phyloP scores from a whole-genome alignment of 2,797 vertebrate genomes.

The Hoplostethus mediterraneus region DNA sequence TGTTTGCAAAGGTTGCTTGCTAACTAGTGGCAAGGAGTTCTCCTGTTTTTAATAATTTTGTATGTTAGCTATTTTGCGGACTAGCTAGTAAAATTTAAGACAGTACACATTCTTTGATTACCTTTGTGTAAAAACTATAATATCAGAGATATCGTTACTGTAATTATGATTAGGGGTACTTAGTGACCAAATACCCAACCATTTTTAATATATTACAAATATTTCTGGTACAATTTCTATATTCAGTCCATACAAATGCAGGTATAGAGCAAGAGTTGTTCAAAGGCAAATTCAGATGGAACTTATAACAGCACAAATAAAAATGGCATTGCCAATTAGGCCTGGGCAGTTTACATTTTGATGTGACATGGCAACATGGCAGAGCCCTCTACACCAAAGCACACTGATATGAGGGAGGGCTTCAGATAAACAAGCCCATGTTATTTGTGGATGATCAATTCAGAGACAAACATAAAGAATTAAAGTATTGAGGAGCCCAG shows the following conservation, averaged over 20 bases:
- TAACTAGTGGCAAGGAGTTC: too few species aligned
- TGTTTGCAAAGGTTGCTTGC: too few species aligned
- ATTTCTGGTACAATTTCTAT: conserved; percentile 6
- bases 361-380: conserved; percentile 34
- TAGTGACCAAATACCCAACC: too few species aligned
- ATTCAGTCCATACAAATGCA: not conserved
- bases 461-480: conserved; percentile 71
- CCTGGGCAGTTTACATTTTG: conserved; percentile 42
- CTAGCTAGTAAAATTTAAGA: too few species aligned
- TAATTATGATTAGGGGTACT: too few species aligned
- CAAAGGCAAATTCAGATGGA: not conserved
- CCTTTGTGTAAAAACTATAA: too few species aligned
- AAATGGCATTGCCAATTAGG: conserved; percentile 51
- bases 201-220: too few species aligned
- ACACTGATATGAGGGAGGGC: conserved; percentile 8
- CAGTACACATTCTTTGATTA: too few species aligned
- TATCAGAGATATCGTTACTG: too few species aligned
- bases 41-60: too few species aligned
- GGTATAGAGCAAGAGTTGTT: not conserved
- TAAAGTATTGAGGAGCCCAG: conserved; percentile 67
- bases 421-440: conserved; percentile 47
- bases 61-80: too few species aligned
- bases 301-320: conserved; percentile 5
- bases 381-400: conserved; percentile 27
- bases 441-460: conserved; percentile 80